Evolutionary conservation across 2,113 vertebrate genomes (phyloP).

Genomic region (Macaca fascicularis): DNA sequence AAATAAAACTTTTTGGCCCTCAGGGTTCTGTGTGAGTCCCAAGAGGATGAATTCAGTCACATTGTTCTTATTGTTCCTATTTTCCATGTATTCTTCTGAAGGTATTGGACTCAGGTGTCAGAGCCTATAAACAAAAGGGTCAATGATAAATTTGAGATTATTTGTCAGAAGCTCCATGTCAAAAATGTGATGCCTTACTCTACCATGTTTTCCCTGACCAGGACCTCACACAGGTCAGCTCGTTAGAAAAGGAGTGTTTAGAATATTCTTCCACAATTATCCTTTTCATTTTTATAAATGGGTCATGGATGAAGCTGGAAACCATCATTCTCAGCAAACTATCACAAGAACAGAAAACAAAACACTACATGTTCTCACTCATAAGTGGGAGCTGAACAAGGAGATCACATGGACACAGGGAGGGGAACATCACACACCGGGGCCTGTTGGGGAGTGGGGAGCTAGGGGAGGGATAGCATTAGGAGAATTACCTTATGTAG

Average conservation of each 20-base stretch:
- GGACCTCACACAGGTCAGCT: background rate
- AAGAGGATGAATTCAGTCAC: constrained; percentile 55
- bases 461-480: no score
- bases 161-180: background rate
- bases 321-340: no score
- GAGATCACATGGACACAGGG: no score
- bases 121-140: background rate
- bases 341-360: no score
- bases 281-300: background rate
- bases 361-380: no score
- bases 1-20: constrained; percentile 38
- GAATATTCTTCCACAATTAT: background rate
- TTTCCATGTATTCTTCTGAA: constrained; percentile 17
- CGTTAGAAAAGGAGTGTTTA: background rate
- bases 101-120: background rate
- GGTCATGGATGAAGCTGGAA: no score
- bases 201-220: accelerated
- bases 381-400: no score
- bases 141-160: background rate
- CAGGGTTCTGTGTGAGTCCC: constrained; percentile 16
- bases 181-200: background rate
- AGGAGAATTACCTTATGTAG: no score
- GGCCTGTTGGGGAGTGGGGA: accelerated
- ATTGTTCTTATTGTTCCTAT: background rate
- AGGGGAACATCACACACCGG: no score